Base-by-base conservation (phyloP, 2,797 vertebrate species). In the Pangasius djambal region DNA sequence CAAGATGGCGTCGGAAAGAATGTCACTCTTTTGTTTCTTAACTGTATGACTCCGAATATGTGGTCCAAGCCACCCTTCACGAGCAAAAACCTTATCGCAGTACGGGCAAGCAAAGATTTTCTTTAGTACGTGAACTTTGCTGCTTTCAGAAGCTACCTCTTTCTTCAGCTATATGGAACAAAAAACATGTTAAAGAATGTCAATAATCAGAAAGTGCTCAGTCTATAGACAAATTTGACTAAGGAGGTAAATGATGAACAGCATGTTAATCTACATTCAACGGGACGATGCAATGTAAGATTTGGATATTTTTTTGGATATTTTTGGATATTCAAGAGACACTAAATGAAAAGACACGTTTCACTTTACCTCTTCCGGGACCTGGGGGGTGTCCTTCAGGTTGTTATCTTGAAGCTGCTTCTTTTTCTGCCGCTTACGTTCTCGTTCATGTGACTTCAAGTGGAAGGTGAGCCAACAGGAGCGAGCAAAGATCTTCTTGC, bases 61-160 rank as follows among this genome's bases (percentile, higher is more conserved):
- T 13, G 86, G 77, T 40, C 2, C 25, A 50, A 90, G 59, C 89
- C 87, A 92, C n/a, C 87, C 90, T 69, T 86, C 77, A 40, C 78
- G 57, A 37, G 65, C 9, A 88, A 89, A 92, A 85, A 88, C 88
- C 77, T 89, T 91, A 85, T 88, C 57, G 25, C 91, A 92, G 79
- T 88, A 74, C 18, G 90, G 90, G 86, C 91, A 92, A 59, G 82
- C 37, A 86, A 72, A 74, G 4, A 57, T 78, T 87, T 89, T 92
- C 75, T 89, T 89, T 16, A 85, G 4, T 6, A 87, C 44, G 0
- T 28, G 55, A 88, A 74, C 74, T 77, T 82, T 87, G 82, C n/a
- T 83, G 78, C 82, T 40, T 57, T 88, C 75, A 59, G 84, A 31
- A 78, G 44, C 18, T 10, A 18, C 67, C 16, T 87, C 82, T 88